A percentile compares a stretch with the other conserved stretches of the same genome.
These are phyloP conservation scores for Tipula vernalis DNA, from an alignment of 2,888 invertebrate species.

Conservation along the genomic window DNA sequence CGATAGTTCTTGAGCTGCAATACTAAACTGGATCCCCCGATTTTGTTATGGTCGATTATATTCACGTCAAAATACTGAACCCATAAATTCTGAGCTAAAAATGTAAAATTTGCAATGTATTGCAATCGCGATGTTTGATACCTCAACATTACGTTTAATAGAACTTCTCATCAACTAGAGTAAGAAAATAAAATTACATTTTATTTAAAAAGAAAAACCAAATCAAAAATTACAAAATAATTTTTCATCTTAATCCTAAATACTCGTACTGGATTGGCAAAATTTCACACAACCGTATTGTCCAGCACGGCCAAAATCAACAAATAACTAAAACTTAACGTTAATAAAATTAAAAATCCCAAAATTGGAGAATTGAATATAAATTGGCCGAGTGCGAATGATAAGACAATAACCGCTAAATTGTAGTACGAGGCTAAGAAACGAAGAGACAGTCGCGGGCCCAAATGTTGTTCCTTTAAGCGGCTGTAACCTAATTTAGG, in stretches of 20 bases:
- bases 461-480: not conserved
- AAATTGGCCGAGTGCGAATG: not conserved
- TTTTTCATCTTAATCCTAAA: not conserved
- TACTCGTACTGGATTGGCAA: not conserved
- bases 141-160: too few species aligned
- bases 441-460: not conserved
- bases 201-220: not conserved
- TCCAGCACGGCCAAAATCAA: not conserved
- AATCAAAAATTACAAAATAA: not conserved
- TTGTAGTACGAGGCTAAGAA: not conserved
- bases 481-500: not conserved
- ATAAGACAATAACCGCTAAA: not conserved
- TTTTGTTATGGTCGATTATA: too few species aligned
- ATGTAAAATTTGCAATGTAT: too few species aligned
- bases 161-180: too few species aligned
- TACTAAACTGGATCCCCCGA: too few species aligned
- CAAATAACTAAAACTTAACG: not conserved
- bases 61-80: too few species aligned
- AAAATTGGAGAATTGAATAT: slow-evolving; percentile 4
- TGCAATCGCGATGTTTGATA: too few species aligned
- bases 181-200: not conserved
- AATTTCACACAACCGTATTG: not conserved
- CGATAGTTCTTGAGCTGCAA: too few species aligned
- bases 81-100: too few species aligned
- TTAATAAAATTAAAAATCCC: not conserved